These are phyloP conservation scores for Naja naja DNA, from an alignment of 2,113 vertebrate species.

Conservation along the genomic window DNA sequence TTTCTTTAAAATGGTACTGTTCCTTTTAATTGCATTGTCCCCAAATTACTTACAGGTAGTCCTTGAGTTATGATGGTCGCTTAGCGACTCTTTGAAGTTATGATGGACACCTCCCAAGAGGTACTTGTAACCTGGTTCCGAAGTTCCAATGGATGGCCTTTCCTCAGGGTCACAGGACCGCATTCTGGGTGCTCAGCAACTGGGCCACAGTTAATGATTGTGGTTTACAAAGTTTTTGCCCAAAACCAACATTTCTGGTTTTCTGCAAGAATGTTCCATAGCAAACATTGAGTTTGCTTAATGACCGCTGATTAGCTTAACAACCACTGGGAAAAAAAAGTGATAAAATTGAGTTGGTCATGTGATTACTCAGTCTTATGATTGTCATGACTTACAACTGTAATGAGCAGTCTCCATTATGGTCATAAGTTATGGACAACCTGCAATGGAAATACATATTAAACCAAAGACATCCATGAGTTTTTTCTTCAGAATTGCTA, in stretches of 20 bases:
- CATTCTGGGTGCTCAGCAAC: background rate
- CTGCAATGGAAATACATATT: background rate
- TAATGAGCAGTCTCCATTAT: background rate
- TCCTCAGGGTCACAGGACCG: background rate
- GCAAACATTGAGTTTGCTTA: background rate
- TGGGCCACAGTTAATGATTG: background rate
- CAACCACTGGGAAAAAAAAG: background rate
- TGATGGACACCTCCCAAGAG: background rate
- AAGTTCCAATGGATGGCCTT: background rate
- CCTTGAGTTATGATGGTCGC: background rate
- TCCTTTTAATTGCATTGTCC: background rate
- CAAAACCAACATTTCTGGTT: background rate
- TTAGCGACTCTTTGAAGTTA: background rate
- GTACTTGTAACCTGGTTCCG: background rate
- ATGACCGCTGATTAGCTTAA: background rate
- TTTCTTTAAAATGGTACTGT: background rate
- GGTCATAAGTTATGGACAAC: background rate
- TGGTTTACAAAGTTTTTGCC: background rate
- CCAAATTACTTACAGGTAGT: background rate
- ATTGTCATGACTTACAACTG: background rate
- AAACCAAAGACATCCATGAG: background rate
- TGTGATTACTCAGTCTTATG: background rate
- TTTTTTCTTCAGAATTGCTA: background rate
- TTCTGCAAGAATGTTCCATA: background rate
- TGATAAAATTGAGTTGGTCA: background rate